Conservation (phyloP, 2,113 vertebrate species). For the Athene noctua region DNA sequence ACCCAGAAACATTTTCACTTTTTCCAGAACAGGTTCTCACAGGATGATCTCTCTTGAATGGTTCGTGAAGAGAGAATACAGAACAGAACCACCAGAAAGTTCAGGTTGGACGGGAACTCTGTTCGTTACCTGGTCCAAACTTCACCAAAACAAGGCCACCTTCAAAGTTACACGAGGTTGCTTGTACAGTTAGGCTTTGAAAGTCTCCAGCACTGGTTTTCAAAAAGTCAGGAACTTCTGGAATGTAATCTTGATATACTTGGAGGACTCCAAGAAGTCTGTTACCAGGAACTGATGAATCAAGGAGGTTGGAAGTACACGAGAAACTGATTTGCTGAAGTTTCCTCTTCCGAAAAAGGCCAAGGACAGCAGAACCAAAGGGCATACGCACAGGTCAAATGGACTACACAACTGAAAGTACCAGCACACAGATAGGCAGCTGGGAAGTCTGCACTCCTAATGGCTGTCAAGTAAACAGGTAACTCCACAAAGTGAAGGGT, state of each 20-base stretch:
- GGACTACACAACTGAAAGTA: not conserved
- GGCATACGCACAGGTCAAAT: not conserved
- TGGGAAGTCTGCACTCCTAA: not conserved
- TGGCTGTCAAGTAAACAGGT: not conserved
- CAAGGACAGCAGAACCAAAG: not conserved
- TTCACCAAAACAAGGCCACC: not conserved
- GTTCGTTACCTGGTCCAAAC: not conserved
- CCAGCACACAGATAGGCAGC: not conserved
- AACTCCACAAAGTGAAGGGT: not conserved
- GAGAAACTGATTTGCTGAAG: not conserved
- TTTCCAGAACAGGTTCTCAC: not conserved
- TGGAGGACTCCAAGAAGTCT: not conserved
- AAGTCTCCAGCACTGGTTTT: not conserved
- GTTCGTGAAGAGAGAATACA: not conserved
- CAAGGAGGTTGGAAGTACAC: not conserved
- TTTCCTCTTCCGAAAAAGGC: not conserved
- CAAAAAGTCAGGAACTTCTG: not conserved
- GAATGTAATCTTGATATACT: not conserved
- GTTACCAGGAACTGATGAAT: not conserved
- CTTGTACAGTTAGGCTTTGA: not conserved
- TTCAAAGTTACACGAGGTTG: not conserved
- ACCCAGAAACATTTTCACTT: not conserved
- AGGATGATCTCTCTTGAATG: not conserved
- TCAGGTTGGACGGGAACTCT: not conserved
- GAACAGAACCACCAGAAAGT: not conserved